A percentile compares a stretch with the other conserved stretches of the same genome.
These are phyloP conservation scores for Myotis davidii DNA, from an alignment of 2,113 vertebrate genomes.

Conservation along the genomic window DNA sequence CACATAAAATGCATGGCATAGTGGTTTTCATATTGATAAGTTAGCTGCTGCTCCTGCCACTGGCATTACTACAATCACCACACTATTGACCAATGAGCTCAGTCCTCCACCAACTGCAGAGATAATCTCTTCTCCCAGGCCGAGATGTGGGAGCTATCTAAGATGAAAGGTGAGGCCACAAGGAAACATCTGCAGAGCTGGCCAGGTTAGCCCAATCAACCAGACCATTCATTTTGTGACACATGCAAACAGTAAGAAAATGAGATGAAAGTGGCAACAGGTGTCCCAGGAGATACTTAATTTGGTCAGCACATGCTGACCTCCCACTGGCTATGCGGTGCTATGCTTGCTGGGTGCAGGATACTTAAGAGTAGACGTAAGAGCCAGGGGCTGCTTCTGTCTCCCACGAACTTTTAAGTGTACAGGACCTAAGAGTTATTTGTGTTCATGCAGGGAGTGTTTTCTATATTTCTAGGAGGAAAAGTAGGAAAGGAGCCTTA, in stretches of 20 bases:
- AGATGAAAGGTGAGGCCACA: background rate
- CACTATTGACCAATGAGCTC: background rate
- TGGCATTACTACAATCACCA: background rate
- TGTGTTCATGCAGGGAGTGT: background rate
- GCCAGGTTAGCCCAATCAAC: background rate
- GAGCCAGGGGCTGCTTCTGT: background rate
- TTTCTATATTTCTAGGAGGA: background rate
- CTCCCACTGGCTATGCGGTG: rapidly evolving
- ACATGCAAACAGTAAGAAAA: background rate
- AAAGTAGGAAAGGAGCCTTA: background rate
- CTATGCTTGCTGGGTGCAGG: background rate
- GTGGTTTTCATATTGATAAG: background rate
- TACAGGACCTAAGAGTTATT: background rate
- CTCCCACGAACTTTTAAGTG: background rate
- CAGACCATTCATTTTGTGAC: background rate
- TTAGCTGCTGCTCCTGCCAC: background rate
- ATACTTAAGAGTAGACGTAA: background rate
- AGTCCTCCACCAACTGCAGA: background rate
- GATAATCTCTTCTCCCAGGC: background rate
- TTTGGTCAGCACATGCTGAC: background rate
- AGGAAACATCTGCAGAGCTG: background rate
- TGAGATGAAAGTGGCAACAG: background rate
- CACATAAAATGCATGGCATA: background rate
- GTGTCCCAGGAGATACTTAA: background rate
- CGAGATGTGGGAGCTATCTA: background rate